Evolutionary conservation across 2,888 invertebrate species (phyloP), one percentile per base, ranked within the genome.

Genomic region (Lycia hirtaria): DNA sequence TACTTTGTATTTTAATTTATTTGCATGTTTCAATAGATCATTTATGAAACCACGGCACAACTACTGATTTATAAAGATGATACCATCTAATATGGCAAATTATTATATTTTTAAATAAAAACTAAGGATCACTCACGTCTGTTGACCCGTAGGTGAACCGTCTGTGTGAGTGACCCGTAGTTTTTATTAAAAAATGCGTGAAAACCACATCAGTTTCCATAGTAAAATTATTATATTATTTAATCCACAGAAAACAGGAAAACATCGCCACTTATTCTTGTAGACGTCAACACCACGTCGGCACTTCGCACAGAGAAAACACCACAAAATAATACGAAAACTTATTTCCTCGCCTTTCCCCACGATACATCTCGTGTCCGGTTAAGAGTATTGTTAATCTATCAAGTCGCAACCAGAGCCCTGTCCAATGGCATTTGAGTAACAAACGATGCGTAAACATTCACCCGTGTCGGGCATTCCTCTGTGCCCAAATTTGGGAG

Each of bases 381-480:
- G 59, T 57, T 66, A 61, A 56, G 61, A 62, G 61, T 60, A 68
- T 67, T 61, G 65, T 65, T 68, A 79, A 85, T 85, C 81, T 76
- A 84, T 85, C 85, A 85, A 70, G 65, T 52, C 65, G 55, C 65
- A 74, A 67, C 74, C 72, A 71, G 52, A 38, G 44, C 52, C 52
- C 52, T 68, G 74, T 74, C 74, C 66, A 59, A 69, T 69, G 74
- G 76, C 73, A 81, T 83, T 81, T 81, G 73, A 67, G 72, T 71
- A 74, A 81, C 80, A 78, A 80, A 82, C 76, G 69, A 74, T 71
- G 62, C 61, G 62, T 60, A 67, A 33, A 17, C 17, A 33, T 33
- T 17, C 17, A 37, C 30, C 32, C 38, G 45, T 28, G 19, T 22
- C 9, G 17, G 22, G 38, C 38, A 20, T 45, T 38, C 22, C 30